Base-by-base conservation (phyloP, 2,888 invertebrate genomes). In the Coelinius sp. region DNA sequence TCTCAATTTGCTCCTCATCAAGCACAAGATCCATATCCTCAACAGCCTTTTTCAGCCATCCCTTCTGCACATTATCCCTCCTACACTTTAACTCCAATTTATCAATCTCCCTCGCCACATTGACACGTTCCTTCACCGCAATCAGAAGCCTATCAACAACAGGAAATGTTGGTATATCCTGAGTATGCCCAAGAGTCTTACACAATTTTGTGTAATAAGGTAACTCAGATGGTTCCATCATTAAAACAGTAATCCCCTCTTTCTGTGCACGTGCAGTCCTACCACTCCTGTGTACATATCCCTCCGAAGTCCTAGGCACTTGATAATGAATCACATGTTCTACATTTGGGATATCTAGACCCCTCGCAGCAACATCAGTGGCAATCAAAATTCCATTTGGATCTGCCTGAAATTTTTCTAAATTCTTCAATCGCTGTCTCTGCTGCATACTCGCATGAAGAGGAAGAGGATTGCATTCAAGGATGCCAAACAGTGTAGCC, bases 291-390 rank as follows among this genome's bases (percentile, higher is more conserved):
- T 99, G 99, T 0, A 99, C 94, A 87, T 99, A 99, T 85, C 95
- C 93, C 90, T 99, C 98, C 7, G 95, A 95, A 0, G 98, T 98
- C 80, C 95, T 92, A 0, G 98, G 98, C 41, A 98, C 97, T 87
- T 95, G 98, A 89, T 98, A 99, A 88, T 99, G 99, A 75, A 99
- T 91, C 1, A 99, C 98, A 89, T 98, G 97, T 78, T 98, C 93
- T 1, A 99, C 94, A 79, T 93, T 91, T 0, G 97, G 95, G 80
- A 99, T 97, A 89, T 99, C 99, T 53, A 99, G 89, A 0, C 99
- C 99, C 71, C 99, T 91, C 0, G 99, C 98, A 0, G 99, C 99
- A 4, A 99, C 98, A 89, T 99, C 99, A 0, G 98, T 99, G 2
- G 99, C 93, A 73, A 99, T 91, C 38, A 99, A 88, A 6, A 99